phyloP scores from a whole-genome alignment of 1,140 invertebrate species.

The Thalassaphorura encarpata region DNA sequence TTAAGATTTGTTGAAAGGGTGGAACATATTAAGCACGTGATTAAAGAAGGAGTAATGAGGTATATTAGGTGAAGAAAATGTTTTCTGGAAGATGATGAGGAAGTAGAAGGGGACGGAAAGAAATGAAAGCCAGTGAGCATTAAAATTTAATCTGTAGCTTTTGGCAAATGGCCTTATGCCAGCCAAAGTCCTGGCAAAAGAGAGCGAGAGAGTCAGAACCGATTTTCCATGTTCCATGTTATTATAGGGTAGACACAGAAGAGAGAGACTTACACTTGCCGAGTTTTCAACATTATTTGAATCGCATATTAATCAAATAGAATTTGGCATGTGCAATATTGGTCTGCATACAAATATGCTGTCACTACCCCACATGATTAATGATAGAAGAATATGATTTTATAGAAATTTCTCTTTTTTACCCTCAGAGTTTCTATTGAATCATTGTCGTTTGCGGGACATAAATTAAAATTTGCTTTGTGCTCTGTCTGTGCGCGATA shows the following conservation, averaged over 20 bases:
- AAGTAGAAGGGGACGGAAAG: slow-evolving; percentile 13
- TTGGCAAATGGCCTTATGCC: slow-evolving; percentile 11
- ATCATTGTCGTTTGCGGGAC: slow-evolving; percentile 34
- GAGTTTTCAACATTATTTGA: slow-evolving; percentile 20
- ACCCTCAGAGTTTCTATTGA: slow-evolving; percentile 31
- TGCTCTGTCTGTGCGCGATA: slow-evolving; percentile 30
- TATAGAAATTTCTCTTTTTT: slow-evolving; percentile 31
- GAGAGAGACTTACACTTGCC: neutral
- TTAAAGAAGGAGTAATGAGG: no score
- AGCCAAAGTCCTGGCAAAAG: neutral
- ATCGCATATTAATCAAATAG: slow-evolving; percentile 36
- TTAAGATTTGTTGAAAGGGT: no score
- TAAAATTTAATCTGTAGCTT: slow-evolving; percentile 22
- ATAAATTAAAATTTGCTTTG: slow-evolving; percentile 35
- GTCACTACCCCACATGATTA: slow-evolving; percentile 34
- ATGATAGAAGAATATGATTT: slow-evolving; percentile 34
- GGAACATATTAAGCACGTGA: no score
- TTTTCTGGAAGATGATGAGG: slow-evolving; percentile 1
- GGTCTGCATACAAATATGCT: slow-evolving; percentile 34
- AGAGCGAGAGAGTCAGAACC: slow-evolving; percentile 4
- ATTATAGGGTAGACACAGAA: neutral
- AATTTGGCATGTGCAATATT: slow-evolving; percentile 35
- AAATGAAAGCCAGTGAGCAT: slow-evolving; percentile 13
- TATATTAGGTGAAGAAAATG: no score
- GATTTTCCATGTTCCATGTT: slow-evolving; percentile 5